Evolutionary conservation across 2,113 vertebrate species (phyloP).

Genomic region (Phyllostomus hastatus): DNA sequence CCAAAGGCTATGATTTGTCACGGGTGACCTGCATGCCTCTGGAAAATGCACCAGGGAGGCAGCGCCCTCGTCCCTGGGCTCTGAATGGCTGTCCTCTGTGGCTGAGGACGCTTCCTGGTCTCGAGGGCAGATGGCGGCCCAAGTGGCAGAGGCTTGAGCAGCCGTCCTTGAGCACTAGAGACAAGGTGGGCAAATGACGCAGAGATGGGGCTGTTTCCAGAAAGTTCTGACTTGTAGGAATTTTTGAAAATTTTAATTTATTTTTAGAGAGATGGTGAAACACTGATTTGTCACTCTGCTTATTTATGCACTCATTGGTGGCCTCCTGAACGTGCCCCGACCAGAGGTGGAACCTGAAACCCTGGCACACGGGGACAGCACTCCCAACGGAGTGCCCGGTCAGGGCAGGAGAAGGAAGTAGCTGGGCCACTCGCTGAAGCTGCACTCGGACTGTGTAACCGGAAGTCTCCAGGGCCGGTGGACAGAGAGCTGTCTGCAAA

Average conservation of each 20-base stretch:
- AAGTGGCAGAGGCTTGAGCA: background rate
- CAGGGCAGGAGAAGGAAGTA: background rate
- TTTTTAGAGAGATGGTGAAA: too few species aligned
- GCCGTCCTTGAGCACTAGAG: background rate
- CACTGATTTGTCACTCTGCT: too few species aligned
- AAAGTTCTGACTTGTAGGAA: background rate
- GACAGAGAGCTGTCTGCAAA: background rate
- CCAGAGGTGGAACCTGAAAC: too few species aligned
- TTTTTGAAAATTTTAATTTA: too few species aligned
- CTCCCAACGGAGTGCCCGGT: too few species aligned
- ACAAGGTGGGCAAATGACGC: background rate
- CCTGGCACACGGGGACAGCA: too few species aligned
- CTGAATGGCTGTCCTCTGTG: background rate
- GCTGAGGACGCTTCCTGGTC: background rate
- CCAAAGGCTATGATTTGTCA: background rate
- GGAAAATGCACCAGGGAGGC: background rate
- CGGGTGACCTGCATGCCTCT: accelerated
- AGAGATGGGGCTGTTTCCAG: background rate
- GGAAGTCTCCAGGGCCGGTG: background rate
- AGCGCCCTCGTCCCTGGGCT: accelerated
- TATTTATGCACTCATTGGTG: too few species aligned
- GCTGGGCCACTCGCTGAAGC: background rate
- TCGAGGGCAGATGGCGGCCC: background rate
- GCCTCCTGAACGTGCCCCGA: too few species aligned
- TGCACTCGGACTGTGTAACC: background rate